phyloP scores from a whole-genome alignment of 35 echinoderm and acorn worm species.

The Lytechinus pictus region DNA sequence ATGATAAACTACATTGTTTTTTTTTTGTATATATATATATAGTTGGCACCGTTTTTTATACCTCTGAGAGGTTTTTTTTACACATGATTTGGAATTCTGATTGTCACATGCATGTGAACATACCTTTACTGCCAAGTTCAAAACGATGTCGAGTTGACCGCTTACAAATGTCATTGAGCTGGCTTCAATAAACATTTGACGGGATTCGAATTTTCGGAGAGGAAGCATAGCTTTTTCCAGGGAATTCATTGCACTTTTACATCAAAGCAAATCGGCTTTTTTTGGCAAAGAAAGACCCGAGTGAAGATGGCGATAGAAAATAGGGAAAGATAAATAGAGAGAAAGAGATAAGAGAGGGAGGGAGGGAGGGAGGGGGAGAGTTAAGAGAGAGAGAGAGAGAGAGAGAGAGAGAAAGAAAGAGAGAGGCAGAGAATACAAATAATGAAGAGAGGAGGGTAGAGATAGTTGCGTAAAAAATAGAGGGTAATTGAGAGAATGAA shows the following conservation, averaged over 20 bases:
- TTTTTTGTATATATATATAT: no score
- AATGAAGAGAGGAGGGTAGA: no score
- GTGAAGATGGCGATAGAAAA: no score
- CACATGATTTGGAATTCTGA: no score
- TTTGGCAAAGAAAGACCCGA: no score
- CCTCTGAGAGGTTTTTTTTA: no score
- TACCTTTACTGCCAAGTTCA: not conserved
- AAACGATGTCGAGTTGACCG: not conserved
- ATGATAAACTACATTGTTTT: no score
- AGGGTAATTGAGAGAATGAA: not conserved
- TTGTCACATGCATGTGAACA: not conserved
- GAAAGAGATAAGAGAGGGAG: not conserved
- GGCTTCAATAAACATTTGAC: slow-evolving; percentile 19
- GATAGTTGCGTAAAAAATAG: no score
- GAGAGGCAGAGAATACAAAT: no score
- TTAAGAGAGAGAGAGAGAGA: not conserved
- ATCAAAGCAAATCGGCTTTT: not conserved
- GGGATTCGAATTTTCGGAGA: not conserved
- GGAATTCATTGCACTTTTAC: not conserved
- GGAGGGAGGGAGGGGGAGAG: not conserved
- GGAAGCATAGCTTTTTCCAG: not conserved
- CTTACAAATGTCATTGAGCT: slow-evolving; percentile 18
- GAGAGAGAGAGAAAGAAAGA: not conserved
- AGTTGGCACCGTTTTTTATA: no score
- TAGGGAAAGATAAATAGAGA: not conserved